Evolutionary conservation across 92 coral and sea anemone genomes (phyloP), one percentile per base, ranked within the genome.

Genomic region (Zoanthus gigantus): DNA sequence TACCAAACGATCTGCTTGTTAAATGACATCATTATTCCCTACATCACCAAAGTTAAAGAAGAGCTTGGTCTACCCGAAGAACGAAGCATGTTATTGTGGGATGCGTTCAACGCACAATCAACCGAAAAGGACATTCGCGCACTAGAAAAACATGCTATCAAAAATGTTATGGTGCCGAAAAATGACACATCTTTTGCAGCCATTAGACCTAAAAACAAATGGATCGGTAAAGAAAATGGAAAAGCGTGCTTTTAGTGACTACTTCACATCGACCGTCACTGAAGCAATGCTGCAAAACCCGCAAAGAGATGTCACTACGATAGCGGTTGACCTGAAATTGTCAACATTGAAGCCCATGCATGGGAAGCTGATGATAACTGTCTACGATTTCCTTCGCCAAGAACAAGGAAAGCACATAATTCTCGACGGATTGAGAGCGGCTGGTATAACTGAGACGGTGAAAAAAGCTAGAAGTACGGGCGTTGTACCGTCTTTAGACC

Each of bases 201-300:
- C 79, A n/a, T 30, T 84, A 71, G 79, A 84, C 66, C 88, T 84
- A 37, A 72, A 79, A 69, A 71, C 69, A 45, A 84, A 84, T 72
- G 85, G 72, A 56, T 80, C 85, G 71, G 42, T 34, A 34, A 34
- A 34, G 42, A 34, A 34, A 34, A 34, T 34, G 42, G 42, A 34
- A 34, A 34, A 80, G 85, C 74, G 72, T 60, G 85, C 53, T 80
- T 80, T 80, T 60, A 80, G 85, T 80, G 72, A 56, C 85, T 80
- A n/a, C 9, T 80, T 80, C 71, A 52, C 85, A 80, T 80, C 85
- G 10, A 80, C 85, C 71, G 56, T 80, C 85, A 80, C 85, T 80
- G 85, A 80, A 80, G 85, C 85, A 60, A 54, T 80, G 85, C 71
- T 54, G 85, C 37, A 79, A 79, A 58, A 79, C 84, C 56, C 56